Conservation (phyloP, 1,140 invertebrate genomes). For the Phymastichus coffea region DNA sequence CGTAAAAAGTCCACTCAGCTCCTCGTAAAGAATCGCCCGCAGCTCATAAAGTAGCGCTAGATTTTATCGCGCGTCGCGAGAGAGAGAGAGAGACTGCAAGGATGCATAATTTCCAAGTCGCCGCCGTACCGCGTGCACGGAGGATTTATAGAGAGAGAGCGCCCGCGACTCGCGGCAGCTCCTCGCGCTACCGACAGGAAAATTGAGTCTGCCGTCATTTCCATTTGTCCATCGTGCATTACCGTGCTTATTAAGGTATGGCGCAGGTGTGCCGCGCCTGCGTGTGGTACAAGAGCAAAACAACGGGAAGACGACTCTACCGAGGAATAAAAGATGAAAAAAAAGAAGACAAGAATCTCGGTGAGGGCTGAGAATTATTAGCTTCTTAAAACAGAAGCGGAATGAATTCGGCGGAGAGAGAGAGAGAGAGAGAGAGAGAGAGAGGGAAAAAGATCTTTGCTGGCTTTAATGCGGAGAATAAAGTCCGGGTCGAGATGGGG, state of each 20-base stretch:
- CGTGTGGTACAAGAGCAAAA: too few species aligned
- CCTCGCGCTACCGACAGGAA: too few species aligned
- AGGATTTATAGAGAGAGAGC: too few species aligned
- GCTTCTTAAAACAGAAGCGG: slow-evolving; percentile 11
- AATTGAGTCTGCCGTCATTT: too few species aligned
- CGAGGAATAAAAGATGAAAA: not conserved
- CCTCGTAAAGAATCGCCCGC: slow-evolving; percentile 55
- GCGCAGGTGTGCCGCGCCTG: too few species aligned
- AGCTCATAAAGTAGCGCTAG: slow-evolving; percentile 57
- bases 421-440: slow-evolving; percentile 9
- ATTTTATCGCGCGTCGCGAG: slow-evolving; percentile 48
- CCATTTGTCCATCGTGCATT: too few species aligned
- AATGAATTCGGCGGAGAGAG: slow-evolving; percentile 11
- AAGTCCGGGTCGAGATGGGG: slow-evolving; percentile 52
- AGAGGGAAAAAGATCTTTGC: slow-evolving; percentile 31
- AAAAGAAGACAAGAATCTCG: not conserved
- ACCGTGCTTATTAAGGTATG: too few species aligned
- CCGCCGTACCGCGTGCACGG: too few species aligned
- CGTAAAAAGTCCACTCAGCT: slow-evolving; percentile 28
- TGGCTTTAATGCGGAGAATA: slow-evolving; percentile 49
- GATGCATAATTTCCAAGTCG: too few species aligned
- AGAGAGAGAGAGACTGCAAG: not conserved
- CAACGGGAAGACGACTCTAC: too few species aligned
- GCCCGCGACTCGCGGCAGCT: too few species aligned
- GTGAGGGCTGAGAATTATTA: slow-evolving; percentile 15